Evolutionary conservation across 2,113 vertebrate genomes (phyloP), one percentile per base, ranked within the genome.

Genomic region (Maccullochella peelii): DNA sequence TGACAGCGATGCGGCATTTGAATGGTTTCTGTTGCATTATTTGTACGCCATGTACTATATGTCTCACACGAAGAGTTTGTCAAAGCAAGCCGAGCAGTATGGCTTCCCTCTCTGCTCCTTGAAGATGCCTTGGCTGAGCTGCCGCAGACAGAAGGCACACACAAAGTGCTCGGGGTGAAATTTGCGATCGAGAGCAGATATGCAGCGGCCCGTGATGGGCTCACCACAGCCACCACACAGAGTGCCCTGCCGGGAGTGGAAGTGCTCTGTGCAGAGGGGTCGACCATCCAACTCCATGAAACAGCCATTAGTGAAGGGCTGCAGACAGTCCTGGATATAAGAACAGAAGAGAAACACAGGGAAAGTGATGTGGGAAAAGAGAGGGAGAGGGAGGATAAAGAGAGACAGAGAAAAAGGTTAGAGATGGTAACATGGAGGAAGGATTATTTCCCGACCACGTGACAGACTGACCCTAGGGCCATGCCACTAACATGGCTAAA

Each of bases 161-260:
- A 96, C 82, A 7, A 99, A 99, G 91, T 99, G 97, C 94, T 99
- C 97, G 0, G 97, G 97, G 83, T 99, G 97, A 94, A 97, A 99
- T 87, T 92, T 97, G 93, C 69, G 91, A 23, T 95, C 96, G 0
- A 96, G 69, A 1, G 97, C 97, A 0, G 96, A 94, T 91, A 98
- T 73, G 88, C 97, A 98, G 87, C 96, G 96, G 69, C 97, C 96
- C 0, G 80, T 87, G 89, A 99, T 93, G 0, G 97, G 97, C 67
- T 73, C 84, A 2, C 91, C 12, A 0, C 97, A 99, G 30, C 96
- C 82, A 0, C 91, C 94, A 54, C 97, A 99, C 63, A 98, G 81
- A 1, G 92, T 97, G 18, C 97, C 97, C 86, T 95, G 97, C 44
- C 93, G 96, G 27, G 92, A 88, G 83, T 98, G 96, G 93, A 95